phyloP scores from a whole-genome alignment of 1,140 invertebrate genomes.

The Halictus rubicundus region DNA sequence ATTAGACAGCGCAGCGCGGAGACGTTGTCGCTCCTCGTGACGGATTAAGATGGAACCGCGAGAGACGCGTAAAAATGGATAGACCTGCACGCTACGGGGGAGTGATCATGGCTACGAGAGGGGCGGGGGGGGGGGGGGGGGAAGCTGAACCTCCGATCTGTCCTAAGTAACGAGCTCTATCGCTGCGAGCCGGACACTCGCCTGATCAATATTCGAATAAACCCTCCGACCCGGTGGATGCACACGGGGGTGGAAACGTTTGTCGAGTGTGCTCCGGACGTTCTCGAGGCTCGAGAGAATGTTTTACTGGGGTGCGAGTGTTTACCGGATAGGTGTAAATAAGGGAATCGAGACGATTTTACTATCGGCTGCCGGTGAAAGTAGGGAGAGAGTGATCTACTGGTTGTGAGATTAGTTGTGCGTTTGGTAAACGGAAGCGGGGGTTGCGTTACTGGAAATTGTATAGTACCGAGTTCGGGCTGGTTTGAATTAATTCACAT shows the following conservation, averaged over 20 bases:
- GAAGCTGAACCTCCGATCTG: constrained; percentile 9
- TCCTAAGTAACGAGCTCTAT: constrained; percentile 32
- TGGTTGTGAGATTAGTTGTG: neutral
- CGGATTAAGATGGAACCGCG: constrained; percentile 48
- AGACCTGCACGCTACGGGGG: neutral
- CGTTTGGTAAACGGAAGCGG: neutral
- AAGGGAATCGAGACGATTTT: neutral
- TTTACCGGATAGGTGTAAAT: neutral
- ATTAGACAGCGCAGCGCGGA: constrained; percentile 27
- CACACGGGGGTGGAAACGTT: neutral
- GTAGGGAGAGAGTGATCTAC: neutral
- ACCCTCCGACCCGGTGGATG: neutral
- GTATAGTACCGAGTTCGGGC: constrained; percentile 1
- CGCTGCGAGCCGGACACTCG: neutral
- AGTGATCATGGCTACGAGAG: constrained; percentile 12
- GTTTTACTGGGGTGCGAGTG: neutral
- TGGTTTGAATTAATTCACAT: neutral
- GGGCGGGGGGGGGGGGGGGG: too few relatives aligned
- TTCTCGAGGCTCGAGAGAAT: neutral
- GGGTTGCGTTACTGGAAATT: too few relatives aligned
- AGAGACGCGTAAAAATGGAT: constrained; percentile 47
- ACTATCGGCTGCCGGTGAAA: too few relatives aligned
- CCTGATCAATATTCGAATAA: constrained; percentile 23
- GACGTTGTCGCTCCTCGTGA: constrained; percentile 30
- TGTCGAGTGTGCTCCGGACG: neutral